Evolutionary conservation across 2,888 invertebrate species (phyloP), one percentile per base, ranked within the genome.

Genomic region (Norana najaformis): DNA sequence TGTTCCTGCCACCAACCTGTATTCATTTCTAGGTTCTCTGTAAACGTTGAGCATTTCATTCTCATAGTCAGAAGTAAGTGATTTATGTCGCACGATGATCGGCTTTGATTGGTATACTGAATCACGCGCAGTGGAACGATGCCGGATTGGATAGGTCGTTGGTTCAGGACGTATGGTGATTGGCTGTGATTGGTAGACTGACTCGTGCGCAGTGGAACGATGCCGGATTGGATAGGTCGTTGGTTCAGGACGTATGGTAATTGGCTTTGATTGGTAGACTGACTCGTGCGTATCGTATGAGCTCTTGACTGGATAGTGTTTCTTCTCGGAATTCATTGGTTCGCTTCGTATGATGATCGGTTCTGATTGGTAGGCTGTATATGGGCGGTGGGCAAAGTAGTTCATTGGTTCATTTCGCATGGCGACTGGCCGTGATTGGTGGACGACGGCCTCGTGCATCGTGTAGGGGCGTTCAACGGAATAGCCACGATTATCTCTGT

Each of bases 21-120:
- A 69, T 69, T 69, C 69, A 69, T n/a, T 69, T 69, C 69, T 69
- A 69, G 69, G 69, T 69, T 69, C 69, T 8, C 69, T 69, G 69
- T 69, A 69, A 30, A 69, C 69, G n/a, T 69, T n/a, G n/a, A 69
- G 30, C 69, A 30, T 4, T n/a, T 69, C 47, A 23, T 47, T 4
- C 1, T n/a, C 69, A 69, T 69, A 69, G 69, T 69, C 69, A n/a
- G 69, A n/a, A 69, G 30, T 69, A n/a, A 85, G 20, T 37, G 85
- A 23, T 35, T 85, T 35, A 34, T 37, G 85, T 85, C 85, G 85
- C 16, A 69, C n/a, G 69, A 16, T 69, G 69, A 69, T 69, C n/a
- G 69, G 69, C 69, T 69, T 30, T n/a, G 69, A 69, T n/a, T 69
- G 30, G 69, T 69, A 69, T n/a, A 69, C 69, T 30, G 69, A 69